phyloP scores from a whole-genome alignment of 1,140 invertebrate species.

The Medauroidea extradentata region DNA sequence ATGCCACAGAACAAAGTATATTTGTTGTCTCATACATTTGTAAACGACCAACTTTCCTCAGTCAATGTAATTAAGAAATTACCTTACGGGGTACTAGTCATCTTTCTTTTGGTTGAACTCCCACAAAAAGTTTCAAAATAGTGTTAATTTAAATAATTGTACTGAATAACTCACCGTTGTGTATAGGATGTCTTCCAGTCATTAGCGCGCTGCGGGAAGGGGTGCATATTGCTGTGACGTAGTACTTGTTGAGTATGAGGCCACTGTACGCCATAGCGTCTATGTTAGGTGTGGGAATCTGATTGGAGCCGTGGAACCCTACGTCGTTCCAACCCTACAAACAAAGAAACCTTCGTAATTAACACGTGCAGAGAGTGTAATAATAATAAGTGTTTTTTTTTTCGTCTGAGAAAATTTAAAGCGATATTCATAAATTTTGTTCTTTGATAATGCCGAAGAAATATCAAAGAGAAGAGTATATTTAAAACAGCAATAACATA shows the following conservation, averaged over 20 bases:
- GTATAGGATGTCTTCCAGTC: conserved; percentile 52
- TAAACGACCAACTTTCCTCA: too few relatives aligned
- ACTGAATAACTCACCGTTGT: conserved; percentile 37
- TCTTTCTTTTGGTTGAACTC: conserved; percentile 3
- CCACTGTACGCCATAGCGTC: conserved; percentile 47
- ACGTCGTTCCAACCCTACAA: conserved; percentile 61
- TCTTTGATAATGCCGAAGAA: too few relatives aligned
- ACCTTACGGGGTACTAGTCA: conserved; percentile 43
- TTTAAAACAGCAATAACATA: too few relatives aligned
- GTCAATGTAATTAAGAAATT: conserved; percentile 49
- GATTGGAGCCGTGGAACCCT: conserved; percentile 54
- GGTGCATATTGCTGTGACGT: conserved; percentile 48
- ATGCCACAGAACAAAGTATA: too few relatives aligned
- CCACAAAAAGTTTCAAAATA: not conserved
- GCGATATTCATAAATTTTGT: too few relatives aligned
- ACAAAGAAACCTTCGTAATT: too few relatives aligned
- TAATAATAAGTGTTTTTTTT: too few relatives aligned
- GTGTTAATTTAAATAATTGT: conserved; percentile 20
- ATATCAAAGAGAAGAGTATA: too few relatives aligned
- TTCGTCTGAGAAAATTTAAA: too few relatives aligned
- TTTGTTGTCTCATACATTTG: too few relatives aligned
- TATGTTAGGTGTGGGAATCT: conserved; percentile 53
- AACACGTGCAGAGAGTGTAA: too few relatives aligned
- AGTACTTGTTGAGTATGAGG: conserved; percentile 43
- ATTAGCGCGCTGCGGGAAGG: conserved; percentile 50